These are phyloP conservation scores for Mesoclemmys tuberculata DNA, from an alignment of 2,113 vertebrate species.

Conservation along the genomic window DNA sequence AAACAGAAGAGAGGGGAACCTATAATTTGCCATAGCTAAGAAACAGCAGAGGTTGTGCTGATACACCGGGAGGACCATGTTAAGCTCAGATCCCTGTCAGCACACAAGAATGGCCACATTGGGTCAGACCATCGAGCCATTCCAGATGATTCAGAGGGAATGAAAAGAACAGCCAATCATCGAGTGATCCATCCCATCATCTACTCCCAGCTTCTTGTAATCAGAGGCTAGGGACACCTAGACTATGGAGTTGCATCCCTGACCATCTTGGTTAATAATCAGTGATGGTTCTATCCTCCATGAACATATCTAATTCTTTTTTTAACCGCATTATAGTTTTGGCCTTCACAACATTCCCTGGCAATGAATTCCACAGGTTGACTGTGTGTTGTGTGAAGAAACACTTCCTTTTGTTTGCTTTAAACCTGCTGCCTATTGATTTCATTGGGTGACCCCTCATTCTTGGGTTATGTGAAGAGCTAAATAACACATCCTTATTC, in stretches of 20 bases:
- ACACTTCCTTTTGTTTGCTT: neutral
- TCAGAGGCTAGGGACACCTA: neutral
- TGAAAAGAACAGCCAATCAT: neutral
- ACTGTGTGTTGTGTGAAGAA: neutral
- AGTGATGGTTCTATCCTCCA: neutral
- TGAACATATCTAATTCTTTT: neutral
- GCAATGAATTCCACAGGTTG: neutral
- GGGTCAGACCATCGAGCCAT: neutral
- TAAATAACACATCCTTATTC: neutral
- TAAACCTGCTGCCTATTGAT: neutral
- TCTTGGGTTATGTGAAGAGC: neutral
- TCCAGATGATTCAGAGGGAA: neutral
- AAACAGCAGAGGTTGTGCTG: neutral
- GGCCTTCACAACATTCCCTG: neutral
- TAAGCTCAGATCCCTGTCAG: neutral
- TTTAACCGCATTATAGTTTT: neutral
- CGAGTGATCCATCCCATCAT: neutral
- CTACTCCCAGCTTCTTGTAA: neutral
- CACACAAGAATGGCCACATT: neutral
- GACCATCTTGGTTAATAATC: neutral
- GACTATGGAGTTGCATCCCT: neutral
- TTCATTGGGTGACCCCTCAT: neutral
- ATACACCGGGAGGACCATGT: neutral
- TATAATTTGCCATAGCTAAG: neutral
- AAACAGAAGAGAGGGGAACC: neutral